Evolutionary conservation across 2,888 invertebrate species (phyloP).

Genomic region (Schizotus pectinicornis): DNA sequence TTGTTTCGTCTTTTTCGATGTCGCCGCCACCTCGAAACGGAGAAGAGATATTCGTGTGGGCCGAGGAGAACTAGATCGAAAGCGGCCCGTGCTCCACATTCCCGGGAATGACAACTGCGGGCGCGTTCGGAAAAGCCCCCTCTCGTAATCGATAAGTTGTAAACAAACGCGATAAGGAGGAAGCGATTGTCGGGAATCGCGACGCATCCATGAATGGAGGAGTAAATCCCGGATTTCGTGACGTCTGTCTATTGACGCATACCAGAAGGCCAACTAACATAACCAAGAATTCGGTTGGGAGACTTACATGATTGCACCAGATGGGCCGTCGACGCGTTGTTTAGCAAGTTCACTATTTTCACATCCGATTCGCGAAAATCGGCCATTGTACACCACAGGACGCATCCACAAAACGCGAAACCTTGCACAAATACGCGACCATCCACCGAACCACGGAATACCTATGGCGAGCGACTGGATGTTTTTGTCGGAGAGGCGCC

Average conservation of each 20-base stretch:
- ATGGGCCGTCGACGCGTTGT: conserved; percentile 36
- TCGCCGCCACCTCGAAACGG: too few relatives aligned
- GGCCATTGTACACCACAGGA: conserved; percentile 20
- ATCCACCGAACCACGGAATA: conserved; percentile 11
- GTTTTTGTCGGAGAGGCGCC: conserved; percentile 16
- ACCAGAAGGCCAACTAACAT: conserved; percentile 23
- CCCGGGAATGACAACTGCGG: too few relatives aligned
- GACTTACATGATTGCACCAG: conserved; percentile 26
- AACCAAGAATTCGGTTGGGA: conserved; percentile 14
- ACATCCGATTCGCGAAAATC: conserved; percentile 41
- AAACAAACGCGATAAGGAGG: too few relatives aligned
- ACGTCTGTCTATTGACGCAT: conserved; percentile 18
- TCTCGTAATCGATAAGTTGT: too few relatives aligned
- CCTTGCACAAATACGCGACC: conserved; percentile 20
- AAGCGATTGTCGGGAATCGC: too few relatives aligned
- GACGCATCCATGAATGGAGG: background rate
- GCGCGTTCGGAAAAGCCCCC: too few relatives aligned
- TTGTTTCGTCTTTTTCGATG: too few relatives aligned
- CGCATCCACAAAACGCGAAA: conserved; percentile 21
- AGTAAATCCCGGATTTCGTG: conserved; percentile 11
- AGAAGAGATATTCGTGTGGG: too few relatives aligned
- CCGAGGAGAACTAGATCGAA: too few relatives aligned
- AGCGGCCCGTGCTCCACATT: too few relatives aligned
- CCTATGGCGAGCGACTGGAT: conserved; percentile 28
- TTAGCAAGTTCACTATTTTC: conserved; percentile 45